A percentile compares a stretch with the other conserved stretches of the same genome.
phyloP scores from a whole-genome alignment of 92 coral and sea anemone genomes.

The Zoanthus sociatus region DNA sequence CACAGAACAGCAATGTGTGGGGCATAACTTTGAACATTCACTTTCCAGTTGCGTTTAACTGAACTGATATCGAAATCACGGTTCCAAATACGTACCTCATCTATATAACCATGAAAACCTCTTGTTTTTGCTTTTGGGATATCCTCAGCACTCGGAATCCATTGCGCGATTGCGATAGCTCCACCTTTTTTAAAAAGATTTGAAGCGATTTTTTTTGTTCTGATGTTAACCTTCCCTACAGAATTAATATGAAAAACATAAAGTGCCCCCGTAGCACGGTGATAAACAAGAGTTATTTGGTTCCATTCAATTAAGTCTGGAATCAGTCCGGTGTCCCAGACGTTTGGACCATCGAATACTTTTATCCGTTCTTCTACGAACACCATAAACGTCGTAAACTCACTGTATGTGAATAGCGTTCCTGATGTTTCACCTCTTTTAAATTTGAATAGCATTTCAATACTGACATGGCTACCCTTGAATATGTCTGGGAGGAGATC shows the following conservation, averaged over 20 bases:
- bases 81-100: slow-evolving; percentile 76
- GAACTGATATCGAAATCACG: slow-evolving; percentile 53
- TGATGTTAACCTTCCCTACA: slow-evolving; percentile 29
- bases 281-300: slow-evolving; percentile 66
- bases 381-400: slow-evolving; percentile 48
- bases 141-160: slow-evolving; percentile 71
- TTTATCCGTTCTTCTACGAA: slow-evolving; percentile 33
- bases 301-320: slow-evolving; percentile 57
- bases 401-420: slow-evolving; percentile 70
- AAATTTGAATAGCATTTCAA: slow-evolving; percentile 55
- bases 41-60: slow-evolving; percentile 58
- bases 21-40: slow-evolving; percentile 62
- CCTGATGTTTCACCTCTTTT: slow-evolving; percentile 49
- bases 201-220: slow-evolving; percentile 35
- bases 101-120: slow-evolving; percentile 68
- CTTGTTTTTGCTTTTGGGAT: slow-evolving; percentile 32
- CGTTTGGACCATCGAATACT: slow-evolving; percentile 39
- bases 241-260: slow-evolving; percentile 49
- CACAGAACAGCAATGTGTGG: slow-evolving; percentile 62
- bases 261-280: slow-evolving; percentile 63
- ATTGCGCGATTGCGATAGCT: slow-evolving; percentile 68
- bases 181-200: slow-evolving; percentile 62
- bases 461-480: slow-evolving; percentile 52
- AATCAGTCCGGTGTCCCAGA: slow-evolving; percentile 50
- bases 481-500: slow-evolving; percentile 65